phyloP scores from a whole-genome alignment of 2,888 invertebrate species.

The Seira ritae region DNA sequence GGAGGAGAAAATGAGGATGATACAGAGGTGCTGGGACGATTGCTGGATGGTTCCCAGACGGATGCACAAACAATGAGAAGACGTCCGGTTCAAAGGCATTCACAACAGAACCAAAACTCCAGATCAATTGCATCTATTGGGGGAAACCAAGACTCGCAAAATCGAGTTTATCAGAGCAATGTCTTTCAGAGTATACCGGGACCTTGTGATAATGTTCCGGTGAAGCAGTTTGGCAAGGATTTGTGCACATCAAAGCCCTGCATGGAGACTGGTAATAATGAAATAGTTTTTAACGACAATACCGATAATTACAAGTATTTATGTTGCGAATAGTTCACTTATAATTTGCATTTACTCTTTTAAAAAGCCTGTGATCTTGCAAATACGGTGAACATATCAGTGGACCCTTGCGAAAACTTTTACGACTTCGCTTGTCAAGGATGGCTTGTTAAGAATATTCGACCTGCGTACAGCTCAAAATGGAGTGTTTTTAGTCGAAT shows the following conservation, averaged over 20 bases:
- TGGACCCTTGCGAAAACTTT: slow-evolving; percentile 66
- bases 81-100: slow-evolving; percentile 23
- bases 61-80: slow-evolving; percentile 49
- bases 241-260: slow-evolving; percentile 48
- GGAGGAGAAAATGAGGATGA: slow-evolving; percentile 40
- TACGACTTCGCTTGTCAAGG: slow-evolving; percentile 66
- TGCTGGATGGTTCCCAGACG: slow-evolving; percentile 41
- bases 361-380: slow-evolving; percentile 57
- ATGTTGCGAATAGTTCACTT: too few species aligned
- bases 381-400: slow-evolving; percentile 56
- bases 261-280: slow-evolving; percentile 53
- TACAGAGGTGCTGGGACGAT: slow-evolving; percentile 30
- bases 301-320: neutral
- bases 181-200: slow-evolving; percentile 55
- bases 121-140: slow-evolving; percentile 54
- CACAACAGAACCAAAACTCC: slow-evolving; percentile 27
- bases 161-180: slow-evolving; percentile 48
- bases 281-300: neutral
- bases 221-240: slow-evolving; percentile 56
- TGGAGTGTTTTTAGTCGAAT: slow-evolving; percentile 64
- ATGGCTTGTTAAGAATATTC: slow-evolving; percentile 62
- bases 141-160: slow-evolving; percentile 37
- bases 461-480: slow-evolving; percentile 55
- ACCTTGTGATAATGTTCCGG: slow-evolving; percentile 52
- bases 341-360: slow-evolving; percentile 21